Evolutionary conservation across 1,140 invertebrate genomes (phyloP).

Genomic region (Choristoneura fumiferana): DNA sequence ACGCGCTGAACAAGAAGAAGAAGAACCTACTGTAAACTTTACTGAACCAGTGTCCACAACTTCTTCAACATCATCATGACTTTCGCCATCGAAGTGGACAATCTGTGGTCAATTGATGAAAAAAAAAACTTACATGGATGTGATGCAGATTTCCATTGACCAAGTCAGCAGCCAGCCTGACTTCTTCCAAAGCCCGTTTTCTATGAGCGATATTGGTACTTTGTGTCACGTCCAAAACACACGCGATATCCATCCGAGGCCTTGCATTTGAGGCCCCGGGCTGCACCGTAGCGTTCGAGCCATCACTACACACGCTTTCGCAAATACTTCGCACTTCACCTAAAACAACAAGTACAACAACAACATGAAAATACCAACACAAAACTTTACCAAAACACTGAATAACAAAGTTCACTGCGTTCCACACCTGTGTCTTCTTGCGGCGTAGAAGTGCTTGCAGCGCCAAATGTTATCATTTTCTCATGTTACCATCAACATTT

Average conservation of each 20-base stretch:
- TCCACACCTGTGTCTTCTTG: conserved; percentile 62
- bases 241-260: conserved; percentile 93
- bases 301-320: conserved; percentile 87
- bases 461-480: conserved; percentile 73
- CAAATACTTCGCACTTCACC: conserved; percentile 82
- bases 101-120: too few species aligned
- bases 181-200: conserved; percentile 90
- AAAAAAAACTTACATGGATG: conserved; percentile 89
- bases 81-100: too few species aligned
- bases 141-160: conserved; percentile 90
- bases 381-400: conserved; percentile 37
- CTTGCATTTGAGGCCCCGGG: conserved; percentile 71
- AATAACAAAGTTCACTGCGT: conserved; percentile 41
- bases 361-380: conserved; percentile 32
- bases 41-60: too few species aligned
- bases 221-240: conserved; percentile 91
- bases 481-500: conserved; percentile 53
- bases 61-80: too few species aligned
- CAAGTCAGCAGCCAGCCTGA: conserved; percentile 87
- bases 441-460: conserved; percentile 53
- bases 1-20: too few species aligned
- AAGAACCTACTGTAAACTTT: too few species aligned
- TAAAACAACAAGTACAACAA: conserved; percentile 40
- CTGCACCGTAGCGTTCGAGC: conserved; percentile 83
- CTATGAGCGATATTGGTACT: conserved; percentile 85